Percentiles rank a stretch among this genome's conserved stretches.
Conservation (phyloP, 2,113 vertebrate species). For the Siniperca knerii region DNA sequence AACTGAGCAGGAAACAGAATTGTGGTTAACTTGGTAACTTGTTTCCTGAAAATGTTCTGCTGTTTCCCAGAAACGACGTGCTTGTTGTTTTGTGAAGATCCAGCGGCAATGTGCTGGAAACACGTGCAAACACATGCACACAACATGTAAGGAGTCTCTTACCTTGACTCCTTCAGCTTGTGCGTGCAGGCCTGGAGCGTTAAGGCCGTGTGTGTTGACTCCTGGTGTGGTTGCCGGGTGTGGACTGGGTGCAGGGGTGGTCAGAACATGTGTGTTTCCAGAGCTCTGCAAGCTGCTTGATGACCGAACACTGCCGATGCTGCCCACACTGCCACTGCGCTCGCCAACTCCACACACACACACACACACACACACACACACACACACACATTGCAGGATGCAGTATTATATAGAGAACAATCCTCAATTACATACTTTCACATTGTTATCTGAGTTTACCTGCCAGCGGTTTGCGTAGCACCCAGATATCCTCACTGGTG, state of each 20-base stretch:
- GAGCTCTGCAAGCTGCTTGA: slow-evolving; percentile 89
- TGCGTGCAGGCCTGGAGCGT: slow-evolving; percentile 89
- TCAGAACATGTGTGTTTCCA: slow-evolving; percentile 83
- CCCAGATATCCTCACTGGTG: slow-evolving; percentile 94
- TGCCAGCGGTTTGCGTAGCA: slow-evolving; percentile 94
- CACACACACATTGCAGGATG: neutral
- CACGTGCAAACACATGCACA: neutral
- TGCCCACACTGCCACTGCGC: slow-evolving; percentile 90
- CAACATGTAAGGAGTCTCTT: neutral
- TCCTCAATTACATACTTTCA: neutral
- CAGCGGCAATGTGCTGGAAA: neutral
- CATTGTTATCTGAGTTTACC: slow-evolving; percentile 80
- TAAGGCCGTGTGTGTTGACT: slow-evolving; percentile 85
- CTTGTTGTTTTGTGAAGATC: slow-evolving; percentile 24
- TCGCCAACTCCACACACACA: slow-evolving; percentile 85
- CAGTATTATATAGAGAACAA: neutral
- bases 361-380: neutral
- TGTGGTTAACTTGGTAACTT: slow-evolving; percentile 54
- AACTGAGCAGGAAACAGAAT: slow-evolving; percentile 52
- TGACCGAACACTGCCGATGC: slow-evolving; percentile 88
- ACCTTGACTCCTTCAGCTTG: slow-evolving; percentile 96
- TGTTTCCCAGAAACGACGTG: slow-evolving; percentile 51
- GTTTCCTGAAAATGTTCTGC: slow-evolving; percentile 52
- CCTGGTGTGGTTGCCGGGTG: slow-evolving; percentile 75
- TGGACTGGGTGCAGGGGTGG: slow-evolving; percentile 78